A percentile compares a stretch with the other conserved stretches of the same genome.
phyloP scores from a whole-genome alignment of 1,140 invertebrate genomes.

The Diplogasteroides magnus region DNA sequence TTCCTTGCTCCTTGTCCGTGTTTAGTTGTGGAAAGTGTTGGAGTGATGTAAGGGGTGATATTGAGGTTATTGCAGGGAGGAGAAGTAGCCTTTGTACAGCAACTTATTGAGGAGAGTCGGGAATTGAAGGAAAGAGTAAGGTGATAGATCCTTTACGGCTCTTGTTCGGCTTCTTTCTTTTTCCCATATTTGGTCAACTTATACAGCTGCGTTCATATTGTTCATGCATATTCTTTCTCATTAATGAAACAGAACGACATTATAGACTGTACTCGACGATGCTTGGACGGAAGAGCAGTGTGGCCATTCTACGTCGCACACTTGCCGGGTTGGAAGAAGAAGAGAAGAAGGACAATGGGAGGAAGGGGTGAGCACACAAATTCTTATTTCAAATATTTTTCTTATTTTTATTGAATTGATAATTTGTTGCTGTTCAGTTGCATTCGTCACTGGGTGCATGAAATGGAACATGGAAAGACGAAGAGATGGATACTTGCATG shows the following conservation, averaged over 20 bases:
- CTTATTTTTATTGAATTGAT: not conserved
- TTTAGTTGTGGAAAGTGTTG: too few species aligned
- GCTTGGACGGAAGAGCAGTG: not conserved
- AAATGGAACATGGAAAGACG: not conserved
- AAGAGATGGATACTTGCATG: not conserved
- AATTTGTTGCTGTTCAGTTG: not conserved
- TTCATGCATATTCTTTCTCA: too few species aligned
- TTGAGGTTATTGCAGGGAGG: not conserved
- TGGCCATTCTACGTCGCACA: not conserved
- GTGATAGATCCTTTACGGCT: too few species aligned
- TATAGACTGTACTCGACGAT: not conserved
- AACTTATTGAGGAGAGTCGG: not conserved
- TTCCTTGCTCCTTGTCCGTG: too few species aligned
- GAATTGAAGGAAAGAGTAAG: not conserved
- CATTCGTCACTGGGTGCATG: not conserved
- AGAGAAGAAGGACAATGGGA: not conserved
- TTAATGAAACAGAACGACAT: too few species aligned
- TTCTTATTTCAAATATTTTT: too few species aligned
- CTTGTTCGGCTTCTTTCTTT: too few species aligned
- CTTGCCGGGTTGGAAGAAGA: not conserved
- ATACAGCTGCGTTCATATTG: too few species aligned
- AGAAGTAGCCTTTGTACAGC: not conserved
- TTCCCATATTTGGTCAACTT: too few species aligned
- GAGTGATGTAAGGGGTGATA: too few species aligned
- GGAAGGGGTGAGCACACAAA: not conserved